These are phyloP conservation scores for Harmothoe impar DNA, from an alignment of 2,888 invertebrate species.

Conservation along the genomic window DNA sequence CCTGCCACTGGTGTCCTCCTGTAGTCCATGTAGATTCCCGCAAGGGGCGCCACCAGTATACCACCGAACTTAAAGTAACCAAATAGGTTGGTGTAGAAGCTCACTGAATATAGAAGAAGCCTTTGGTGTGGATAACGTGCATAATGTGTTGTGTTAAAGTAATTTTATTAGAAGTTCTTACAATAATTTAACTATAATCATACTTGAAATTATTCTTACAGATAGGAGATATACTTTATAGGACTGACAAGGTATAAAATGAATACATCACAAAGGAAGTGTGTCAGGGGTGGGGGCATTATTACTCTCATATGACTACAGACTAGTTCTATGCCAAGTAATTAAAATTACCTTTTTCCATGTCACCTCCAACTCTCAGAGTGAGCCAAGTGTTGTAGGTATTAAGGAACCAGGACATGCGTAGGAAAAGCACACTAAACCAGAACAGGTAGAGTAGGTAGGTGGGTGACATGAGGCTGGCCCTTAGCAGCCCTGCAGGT, in stretches of 20 bases:
- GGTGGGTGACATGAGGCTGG: neutral
- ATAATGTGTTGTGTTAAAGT: too few species aligned
- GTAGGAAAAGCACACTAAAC: slow-evolving; percentile 11
- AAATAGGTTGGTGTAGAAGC: slow-evolving; percentile 20
- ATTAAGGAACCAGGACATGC: slow-evolving; percentile 36
- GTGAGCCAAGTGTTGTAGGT: slow-evolving; percentile 46
- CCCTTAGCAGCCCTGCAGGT: neutral
- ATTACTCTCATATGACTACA: too few species aligned
- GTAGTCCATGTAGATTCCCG: slow-evolving; percentile 44
- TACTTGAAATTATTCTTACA: too few species aligned
- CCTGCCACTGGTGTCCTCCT: neutral
- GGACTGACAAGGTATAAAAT: too few species aligned
- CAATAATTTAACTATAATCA: too few species aligned
- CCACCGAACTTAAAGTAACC: slow-evolving; percentile 37
- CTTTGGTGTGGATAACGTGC: too few species aligned
- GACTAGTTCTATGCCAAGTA: neutral
- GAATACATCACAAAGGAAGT: too few species aligned
- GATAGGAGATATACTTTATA: too few species aligned
- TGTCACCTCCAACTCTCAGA: neutral
- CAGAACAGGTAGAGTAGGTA: slow-evolving; percentile 33
- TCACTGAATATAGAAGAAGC: slow-evolving; percentile 14
- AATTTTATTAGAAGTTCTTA: too few species aligned
- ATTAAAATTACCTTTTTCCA: neutral
- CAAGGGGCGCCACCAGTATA: slow-evolving; percentile 7
- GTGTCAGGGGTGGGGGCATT: too few species aligned